phyloP scores from a whole-genome alignment of 2,797 vertebrate species.

The Phoxinus dragarum region DNA sequence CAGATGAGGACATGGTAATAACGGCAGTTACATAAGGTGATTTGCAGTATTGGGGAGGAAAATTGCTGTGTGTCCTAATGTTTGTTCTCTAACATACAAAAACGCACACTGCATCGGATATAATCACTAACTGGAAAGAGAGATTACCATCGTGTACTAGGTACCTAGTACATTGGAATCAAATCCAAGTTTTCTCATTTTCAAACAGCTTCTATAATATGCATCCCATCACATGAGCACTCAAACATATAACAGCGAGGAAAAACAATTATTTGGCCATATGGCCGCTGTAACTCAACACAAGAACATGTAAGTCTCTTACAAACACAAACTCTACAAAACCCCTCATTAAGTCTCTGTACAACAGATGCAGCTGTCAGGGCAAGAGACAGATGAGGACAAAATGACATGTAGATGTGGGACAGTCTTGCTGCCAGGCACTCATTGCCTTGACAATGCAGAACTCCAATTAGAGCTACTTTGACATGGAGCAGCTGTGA shows the following conservation, averaged over 20 bases:
- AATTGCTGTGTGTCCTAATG: conserved; percentile 1
- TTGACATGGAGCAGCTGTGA: conserved; percentile 41
- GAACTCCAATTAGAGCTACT: conserved; percentile 45
- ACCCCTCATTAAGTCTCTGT: conserved; percentile 39
- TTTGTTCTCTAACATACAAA: background rate
- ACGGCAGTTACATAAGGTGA: conserved; percentile 46
- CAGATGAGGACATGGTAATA: background rate
- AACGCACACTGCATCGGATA: background rate
- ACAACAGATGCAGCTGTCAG: conserved; percentile 48
- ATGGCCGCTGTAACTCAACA: conserved; percentile 19
- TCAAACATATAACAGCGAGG: conserved; percentile 23
- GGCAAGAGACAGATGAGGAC: conserved; percentile 42
- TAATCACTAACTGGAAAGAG: background rate
- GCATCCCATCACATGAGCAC: conserved; percentile 21
- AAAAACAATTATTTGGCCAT: conserved; percentile 28
- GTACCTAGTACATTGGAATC: background rate
- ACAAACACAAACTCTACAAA: conserved; percentile 43
- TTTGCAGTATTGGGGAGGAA: conserved; percentile 42
- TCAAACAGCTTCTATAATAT: conserved; percentile 28
- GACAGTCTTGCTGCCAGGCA: conserved; percentile 39
- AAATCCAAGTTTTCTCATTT: background rate
- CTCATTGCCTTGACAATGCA: conserved; percentile 44
- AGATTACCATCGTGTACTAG: background rate
- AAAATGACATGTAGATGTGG: conserved; percentile 50
- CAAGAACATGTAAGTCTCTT: conserved; percentile 26